These are phyloP conservation scores for Sylvilagus floridanus DNA, from an alignment of 2,797 vertebrate species.

Conservation along the genomic window DNA sequence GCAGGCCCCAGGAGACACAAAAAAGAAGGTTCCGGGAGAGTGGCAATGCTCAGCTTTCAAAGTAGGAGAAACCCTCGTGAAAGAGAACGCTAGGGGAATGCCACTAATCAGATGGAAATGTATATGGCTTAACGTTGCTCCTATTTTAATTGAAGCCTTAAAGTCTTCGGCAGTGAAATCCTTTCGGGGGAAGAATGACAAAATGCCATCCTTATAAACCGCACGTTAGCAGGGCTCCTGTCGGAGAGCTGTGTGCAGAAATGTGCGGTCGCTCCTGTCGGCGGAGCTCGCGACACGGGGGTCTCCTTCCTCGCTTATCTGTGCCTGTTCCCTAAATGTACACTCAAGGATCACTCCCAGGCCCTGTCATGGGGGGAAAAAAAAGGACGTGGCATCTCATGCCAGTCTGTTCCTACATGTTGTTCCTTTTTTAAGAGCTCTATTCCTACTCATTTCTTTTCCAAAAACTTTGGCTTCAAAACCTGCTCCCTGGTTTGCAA, in stretches of 20 bases:
- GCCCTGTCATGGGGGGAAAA: neutral
- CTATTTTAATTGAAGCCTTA: constrained; percentile 28
- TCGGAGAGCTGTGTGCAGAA: neutral
- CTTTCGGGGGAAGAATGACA: neutral
- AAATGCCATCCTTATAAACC: neutral
- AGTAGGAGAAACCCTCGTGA: neutral
- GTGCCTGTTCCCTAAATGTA: neutral
- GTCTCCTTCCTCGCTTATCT: neutral
- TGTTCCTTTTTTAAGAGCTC: neutral
- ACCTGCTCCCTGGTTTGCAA: constrained; percentile 15
- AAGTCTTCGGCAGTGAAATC: neutral
- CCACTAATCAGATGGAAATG: neutral
- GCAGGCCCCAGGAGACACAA: constrained; percentile 33
- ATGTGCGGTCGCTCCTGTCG: too few relatives aligned
- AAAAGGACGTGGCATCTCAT: neutral
- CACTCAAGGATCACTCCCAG: neutral
- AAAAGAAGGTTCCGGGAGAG: neutral
- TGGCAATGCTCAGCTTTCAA: neutral
- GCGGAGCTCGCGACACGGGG: neutral
- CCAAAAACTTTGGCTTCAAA: constrained; percentile 19
- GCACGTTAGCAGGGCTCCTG: neutral
- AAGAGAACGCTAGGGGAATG: neutral
- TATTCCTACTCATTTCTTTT: neutral
- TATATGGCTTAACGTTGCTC: neutral
- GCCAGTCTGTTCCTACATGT: neutral